These are phyloP conservation scores for Periparus ater DNA, from an alignment of 2,797 vertebrate genomes.

Conservation along the genomic window DNA sequence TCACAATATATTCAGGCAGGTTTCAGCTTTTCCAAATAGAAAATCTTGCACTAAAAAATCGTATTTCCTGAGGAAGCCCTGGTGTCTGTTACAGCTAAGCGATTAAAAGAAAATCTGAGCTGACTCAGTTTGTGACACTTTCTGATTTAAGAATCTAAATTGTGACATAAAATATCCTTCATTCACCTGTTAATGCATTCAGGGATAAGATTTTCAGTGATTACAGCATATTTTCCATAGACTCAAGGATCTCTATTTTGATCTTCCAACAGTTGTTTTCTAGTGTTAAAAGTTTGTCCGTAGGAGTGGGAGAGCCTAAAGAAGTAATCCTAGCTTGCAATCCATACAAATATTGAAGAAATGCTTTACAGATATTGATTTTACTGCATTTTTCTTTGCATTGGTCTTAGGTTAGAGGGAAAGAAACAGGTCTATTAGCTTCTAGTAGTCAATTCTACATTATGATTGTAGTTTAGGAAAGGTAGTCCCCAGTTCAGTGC, in stretches of 20 bases:
- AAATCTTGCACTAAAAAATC: neutral
- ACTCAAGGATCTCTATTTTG: neutral
- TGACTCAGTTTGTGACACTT: neutral
- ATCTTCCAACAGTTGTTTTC: neutral
- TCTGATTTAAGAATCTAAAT: neutral
- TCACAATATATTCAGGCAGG: neutral
- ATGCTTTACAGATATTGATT: neutral
- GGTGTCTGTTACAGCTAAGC: neutral
- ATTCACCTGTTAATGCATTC: neutral
- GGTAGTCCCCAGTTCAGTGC: neutral
- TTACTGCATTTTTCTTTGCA: neutral
- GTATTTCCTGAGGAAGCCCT: neutral
- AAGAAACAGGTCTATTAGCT: neutral
- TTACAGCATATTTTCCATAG: neutral
- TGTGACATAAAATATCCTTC: neutral
- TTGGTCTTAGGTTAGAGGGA: neutral
- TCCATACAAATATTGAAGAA: neutral
- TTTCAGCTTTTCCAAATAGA: neutral
- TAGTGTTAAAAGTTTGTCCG: neutral
- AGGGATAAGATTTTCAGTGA: neutral
- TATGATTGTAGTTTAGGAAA: neutral
- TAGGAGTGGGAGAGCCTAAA: rapidly evolving
- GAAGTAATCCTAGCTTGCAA: neutral
- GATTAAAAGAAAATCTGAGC: neutral
- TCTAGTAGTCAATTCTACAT: neutral